These are phyloP conservation scores for Nomada hirtipes DNA, from an alignment of 2,888 invertebrate genomes.

Conservation along the genomic window DNA sequence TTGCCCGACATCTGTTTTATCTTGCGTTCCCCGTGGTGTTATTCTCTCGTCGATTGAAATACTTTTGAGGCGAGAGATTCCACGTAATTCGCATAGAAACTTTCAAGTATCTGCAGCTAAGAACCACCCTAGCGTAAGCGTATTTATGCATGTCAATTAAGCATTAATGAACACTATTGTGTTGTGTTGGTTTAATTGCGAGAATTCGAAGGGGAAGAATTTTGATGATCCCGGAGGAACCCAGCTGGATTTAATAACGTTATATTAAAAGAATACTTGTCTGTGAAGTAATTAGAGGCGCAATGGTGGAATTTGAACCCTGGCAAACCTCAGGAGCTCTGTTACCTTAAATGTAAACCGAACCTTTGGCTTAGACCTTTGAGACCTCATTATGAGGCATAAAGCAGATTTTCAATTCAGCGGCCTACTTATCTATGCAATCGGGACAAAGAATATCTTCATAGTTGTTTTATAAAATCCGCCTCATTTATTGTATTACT, in stretches of 20 bases:
- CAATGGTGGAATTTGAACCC: not conserved
- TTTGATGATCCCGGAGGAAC: not conserved
- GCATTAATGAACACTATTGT: too few species aligned
- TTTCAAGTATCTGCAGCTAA: too few species aligned
- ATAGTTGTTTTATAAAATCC: not conserved
- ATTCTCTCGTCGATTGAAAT: too few species aligned
- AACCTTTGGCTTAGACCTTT: conserved; percentile 23
- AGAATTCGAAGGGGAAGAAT: not conserved
- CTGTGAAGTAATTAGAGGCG: not conserved
- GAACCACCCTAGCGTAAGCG: too few species aligned
- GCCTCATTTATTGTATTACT: not conserved
- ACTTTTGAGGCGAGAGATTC: too few species aligned
- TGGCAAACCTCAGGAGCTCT: not conserved
- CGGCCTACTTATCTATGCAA: not conserved
- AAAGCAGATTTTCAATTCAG: conserved; percentile 1
- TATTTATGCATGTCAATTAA: too few species aligned
- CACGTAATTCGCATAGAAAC: too few species aligned
- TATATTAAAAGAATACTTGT: conserved; percentile 4
- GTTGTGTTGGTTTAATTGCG: not conserved
- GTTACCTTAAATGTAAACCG: conserved; percentile 27
- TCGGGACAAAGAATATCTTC: conserved; percentile 14
- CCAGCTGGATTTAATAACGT: not conserved
- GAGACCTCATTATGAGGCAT: conserved; percentile 25
- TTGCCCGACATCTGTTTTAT: too few species aligned
- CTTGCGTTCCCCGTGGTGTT: too few species aligned